These are phyloP conservation scores for Cassiopea xamachana DNA, from an alignment of 30 jellyfish, hydroid and myxozoan species.

Conservation along the genomic window DNA sequence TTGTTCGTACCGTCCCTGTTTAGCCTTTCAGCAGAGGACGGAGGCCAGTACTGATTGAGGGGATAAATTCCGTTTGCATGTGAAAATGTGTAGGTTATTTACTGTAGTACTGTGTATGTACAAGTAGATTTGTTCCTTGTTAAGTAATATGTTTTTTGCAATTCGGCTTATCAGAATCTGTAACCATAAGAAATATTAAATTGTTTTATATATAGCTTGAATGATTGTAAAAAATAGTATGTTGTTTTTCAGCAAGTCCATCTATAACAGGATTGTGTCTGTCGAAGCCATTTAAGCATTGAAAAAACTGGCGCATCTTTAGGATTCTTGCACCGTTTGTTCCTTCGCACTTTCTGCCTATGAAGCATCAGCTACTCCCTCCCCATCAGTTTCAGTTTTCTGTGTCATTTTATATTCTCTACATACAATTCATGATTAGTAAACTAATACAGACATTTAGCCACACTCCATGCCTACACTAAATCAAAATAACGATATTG, in stretches of 20 bases:
- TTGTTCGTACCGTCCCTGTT: too few species aligned
- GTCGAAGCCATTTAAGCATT: neutral
- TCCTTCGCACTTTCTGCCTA: too few species aligned
- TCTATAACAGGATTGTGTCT: conserved; percentile 7
- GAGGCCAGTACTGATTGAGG: too few species aligned
- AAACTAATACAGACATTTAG: too few species aligned
- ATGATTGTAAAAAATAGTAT: conserved; percentile 63
- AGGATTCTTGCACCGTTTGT: neutral
- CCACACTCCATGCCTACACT: too few species aligned
- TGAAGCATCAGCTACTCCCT: too few species aligned
- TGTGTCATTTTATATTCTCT: too few species aligned
- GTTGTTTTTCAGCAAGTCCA: conserved; percentile 45
- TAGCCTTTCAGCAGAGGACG: too few species aligned
- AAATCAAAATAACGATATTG: too few species aligned
- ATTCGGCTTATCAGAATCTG: conserved; percentile 63
- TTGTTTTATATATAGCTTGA: conserved; percentile 73
- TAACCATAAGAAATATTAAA: conserved; percentile 64
- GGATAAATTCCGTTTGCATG: neutral
- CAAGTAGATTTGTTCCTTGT: conserved; percentile 25
- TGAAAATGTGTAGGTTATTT: neutral
- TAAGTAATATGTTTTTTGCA: conserved; percentile 30
- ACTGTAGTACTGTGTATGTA: conserved; percentile 13
- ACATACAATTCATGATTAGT: too few species aligned
- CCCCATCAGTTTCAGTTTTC: too few species aligned
- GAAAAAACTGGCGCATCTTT: neutral